These are phyloP conservation scores for Aviceda subcristata DNA, from an alignment of 2,113 vertebrate species.

Conservation along the genomic window DNA sequence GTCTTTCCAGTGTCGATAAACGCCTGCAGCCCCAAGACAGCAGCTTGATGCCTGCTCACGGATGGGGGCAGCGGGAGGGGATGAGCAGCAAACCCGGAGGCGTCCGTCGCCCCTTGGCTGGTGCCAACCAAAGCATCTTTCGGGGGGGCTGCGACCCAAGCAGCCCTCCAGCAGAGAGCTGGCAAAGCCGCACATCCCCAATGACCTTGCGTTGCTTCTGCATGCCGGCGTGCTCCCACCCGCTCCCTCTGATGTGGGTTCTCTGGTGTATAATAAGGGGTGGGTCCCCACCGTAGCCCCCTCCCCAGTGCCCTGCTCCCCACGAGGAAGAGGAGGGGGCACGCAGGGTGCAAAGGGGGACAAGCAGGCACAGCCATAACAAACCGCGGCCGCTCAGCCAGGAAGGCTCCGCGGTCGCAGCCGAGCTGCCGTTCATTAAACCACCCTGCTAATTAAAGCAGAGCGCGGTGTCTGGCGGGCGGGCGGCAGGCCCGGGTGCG, in stretches of 20 bases:
- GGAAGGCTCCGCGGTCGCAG: neutral
- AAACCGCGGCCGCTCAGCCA: neutral
- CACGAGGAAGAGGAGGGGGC: neutral
- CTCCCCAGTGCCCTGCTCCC: neutral
- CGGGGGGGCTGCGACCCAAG: neutral
- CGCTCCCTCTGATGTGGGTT: neutral
- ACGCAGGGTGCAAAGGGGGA: neutral
- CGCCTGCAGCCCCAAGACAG: neutral
- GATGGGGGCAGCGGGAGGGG: neutral
- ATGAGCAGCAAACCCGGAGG: neutral
- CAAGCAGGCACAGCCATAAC: neutral
- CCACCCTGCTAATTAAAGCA: neutral
- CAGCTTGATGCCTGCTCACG: rapidly evolving
- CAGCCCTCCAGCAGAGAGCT: neutral
- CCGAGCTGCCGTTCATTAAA: neutral
- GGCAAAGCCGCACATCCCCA: neutral
- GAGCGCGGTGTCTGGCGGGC: neutral
- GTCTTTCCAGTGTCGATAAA: neutral
- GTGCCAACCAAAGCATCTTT: neutral
- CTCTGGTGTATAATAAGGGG: neutral
- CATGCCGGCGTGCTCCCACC: neutral
- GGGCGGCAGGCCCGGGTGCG: neutral
- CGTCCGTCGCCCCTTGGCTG: rapidly evolving
- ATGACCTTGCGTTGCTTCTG: neutral
- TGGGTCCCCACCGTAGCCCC: rapidly evolving